These are phyloP conservation scores for Tor tambroides DNA, from an alignment of 2,113 vertebrate genomes.

Conservation along the genomic window DNA sequence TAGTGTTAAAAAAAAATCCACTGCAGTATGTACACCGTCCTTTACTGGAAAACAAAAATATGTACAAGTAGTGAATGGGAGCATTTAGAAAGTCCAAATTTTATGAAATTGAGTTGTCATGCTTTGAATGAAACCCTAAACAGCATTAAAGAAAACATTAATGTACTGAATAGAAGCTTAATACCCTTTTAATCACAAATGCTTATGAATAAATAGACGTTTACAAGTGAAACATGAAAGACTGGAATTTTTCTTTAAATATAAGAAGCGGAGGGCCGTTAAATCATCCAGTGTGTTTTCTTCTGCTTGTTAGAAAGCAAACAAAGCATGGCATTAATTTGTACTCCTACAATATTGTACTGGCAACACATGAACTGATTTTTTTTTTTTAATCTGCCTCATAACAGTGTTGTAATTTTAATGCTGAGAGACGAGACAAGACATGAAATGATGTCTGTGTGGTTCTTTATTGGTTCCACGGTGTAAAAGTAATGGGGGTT, in stretches of 20 bases:
- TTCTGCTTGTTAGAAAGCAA: constrained; percentile 27
- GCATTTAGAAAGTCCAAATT: neutral
- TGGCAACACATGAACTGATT: constrained; percentile 53
- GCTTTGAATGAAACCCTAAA: constrained; percentile 17
- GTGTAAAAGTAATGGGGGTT: constrained; percentile 67
- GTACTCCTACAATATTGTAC: constrained; percentile 54
- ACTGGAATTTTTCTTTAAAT: constrained; percentile 47
- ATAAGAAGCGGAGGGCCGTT: neutral
- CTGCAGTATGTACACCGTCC: constrained; percentile 27
- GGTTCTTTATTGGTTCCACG: constrained; percentile 62
- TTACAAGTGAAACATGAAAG: constrained; percentile 54
- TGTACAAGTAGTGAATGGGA: neutral
- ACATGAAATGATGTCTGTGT: constrained; percentile 58
- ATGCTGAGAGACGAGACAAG: constrained; percentile 62
- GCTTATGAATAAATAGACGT: constrained; percentile 55
- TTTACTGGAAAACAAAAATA: constrained; percentile 3
- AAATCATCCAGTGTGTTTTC: constrained; percentile 46
- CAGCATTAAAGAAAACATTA: constrained; percentile 9
- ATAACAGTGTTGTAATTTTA: constrained; percentile 76
- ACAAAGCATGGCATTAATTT: constrained; percentile 57
- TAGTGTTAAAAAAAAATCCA: constrained; percentile 43
- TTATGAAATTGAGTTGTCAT: constrained; percentile 14
- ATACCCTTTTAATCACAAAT: constrained; percentile 48
- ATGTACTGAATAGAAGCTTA: constrained; percentile 40
- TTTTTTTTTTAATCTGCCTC: constrained; percentile 57